Conservation (phyloP, 2,888 invertebrate species). For the Acleris emargana region DNA sequence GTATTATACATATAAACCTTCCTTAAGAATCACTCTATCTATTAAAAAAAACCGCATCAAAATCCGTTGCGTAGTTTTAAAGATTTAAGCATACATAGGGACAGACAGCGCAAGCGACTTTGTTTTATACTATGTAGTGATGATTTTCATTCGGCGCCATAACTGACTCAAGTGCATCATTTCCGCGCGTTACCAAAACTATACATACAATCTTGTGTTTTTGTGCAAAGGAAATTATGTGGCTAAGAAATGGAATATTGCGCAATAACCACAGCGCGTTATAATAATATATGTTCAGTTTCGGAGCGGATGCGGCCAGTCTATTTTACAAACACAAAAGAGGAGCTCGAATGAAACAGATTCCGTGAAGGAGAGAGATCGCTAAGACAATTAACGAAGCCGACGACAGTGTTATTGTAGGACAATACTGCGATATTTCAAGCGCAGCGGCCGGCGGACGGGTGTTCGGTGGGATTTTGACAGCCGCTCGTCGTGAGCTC, state of each 20-base stretch:
- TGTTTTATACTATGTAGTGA: too few species aligned
- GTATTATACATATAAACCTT: too few species aligned
- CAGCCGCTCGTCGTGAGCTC: slow-evolving; percentile 76
- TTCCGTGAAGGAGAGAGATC: slow-evolving; percentile 56
- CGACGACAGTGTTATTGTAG: slow-evolving; percentile 78
- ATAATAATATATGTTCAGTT: slow-evolving; percentile 44
- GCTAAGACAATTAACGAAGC: slow-evolving; percentile 74
- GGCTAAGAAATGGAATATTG: slow-evolving; percentile 56
- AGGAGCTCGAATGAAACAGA: slow-evolving; percentile 59
- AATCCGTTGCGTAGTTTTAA: too few species aligned
- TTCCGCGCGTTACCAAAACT: slow-evolving; percentile 72
- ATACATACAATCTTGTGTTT: slow-evolving; percentile 61
- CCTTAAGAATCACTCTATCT: too few species aligned
- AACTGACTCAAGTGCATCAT: slow-evolving; percentile 63
- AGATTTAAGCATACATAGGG: too few species aligned
- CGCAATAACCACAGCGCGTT: slow-evolving; percentile 56
- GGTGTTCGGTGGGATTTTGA: slow-evolving; percentile 76
- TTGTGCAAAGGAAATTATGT: slow-evolving; percentile 64
- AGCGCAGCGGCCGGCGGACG: slow-evolving; percentile 61
- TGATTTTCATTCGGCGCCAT: slow-evolving; percentile 66
- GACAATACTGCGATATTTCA: slow-evolving; percentile 78
- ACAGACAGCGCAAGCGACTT: too few species aligned
- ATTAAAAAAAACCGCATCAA: too few species aligned
- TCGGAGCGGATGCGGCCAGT: slow-evolving; percentile 59
- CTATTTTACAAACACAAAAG: slow-evolving; percentile 63